A percentile compares a stretch with the other conserved stretches of the same genome.
Conservation (phyloP, 2,113 vertebrate genomes). For the Tachuris rubrigastra region DNA sequence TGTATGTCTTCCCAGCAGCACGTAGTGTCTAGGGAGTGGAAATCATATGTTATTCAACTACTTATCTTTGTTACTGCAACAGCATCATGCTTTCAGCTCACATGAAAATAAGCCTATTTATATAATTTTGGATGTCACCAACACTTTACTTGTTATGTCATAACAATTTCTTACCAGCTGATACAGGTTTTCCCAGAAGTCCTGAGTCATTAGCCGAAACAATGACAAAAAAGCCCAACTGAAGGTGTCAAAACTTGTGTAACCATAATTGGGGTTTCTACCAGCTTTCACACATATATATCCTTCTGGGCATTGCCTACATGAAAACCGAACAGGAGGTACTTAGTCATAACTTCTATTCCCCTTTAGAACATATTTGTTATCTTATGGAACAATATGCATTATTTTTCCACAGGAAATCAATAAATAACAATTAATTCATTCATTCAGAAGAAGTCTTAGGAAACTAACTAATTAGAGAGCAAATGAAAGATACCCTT, state of each 20-base stretch:
- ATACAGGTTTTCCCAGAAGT: conserved; percentile 96
- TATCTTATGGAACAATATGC: not conserved
- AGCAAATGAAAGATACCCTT: not conserved
- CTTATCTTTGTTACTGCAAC: not conserved
- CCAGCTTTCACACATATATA: conserved; percentile 81
- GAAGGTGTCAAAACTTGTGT: conserved; percentile 96
- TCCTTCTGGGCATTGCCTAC: conserved; percentile 90
- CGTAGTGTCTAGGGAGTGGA: conserved; percentile 83
- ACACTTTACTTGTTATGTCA: not conserved
- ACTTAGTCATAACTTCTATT: not conserved
- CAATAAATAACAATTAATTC: not conserved
- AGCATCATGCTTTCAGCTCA: not conserved
- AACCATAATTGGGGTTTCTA: conserved; percentile 90
- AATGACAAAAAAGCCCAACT: conserved; percentile 96
- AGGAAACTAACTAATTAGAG: not conserved
- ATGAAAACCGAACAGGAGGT: not conserved
- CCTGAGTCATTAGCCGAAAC: conserved; percentile 97
- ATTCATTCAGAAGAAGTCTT: not conserved
- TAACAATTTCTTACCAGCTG: conserved; percentile 81
- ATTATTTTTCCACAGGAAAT: not conserved
- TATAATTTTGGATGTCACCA: not conserved
- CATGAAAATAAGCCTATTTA: not conserved
- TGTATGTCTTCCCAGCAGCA: conserved; percentile 92
- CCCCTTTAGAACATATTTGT: not conserved
- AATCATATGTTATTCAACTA: not conserved